Evolutionary conservation across 92 coral and sea anemone species (phyloP).

Genomic region (Heteractis magnifica): DNA sequence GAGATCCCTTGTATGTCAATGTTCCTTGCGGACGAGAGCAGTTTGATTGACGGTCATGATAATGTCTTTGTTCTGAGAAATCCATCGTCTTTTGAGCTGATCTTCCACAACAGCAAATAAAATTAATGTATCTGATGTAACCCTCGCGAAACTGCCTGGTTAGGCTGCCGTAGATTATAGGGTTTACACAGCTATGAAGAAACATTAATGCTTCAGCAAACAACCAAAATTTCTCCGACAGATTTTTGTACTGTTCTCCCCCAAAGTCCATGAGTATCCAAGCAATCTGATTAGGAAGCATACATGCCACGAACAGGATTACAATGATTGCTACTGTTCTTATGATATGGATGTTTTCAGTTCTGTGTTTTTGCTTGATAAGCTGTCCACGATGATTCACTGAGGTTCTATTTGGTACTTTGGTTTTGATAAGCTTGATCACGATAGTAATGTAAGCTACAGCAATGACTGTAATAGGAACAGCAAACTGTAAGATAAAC

Average conservation of each 20-base stretch:
- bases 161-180: constrained; percentile 78
- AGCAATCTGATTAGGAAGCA: constrained; percentile 87
- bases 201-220: constrained; percentile 76
- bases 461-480: constrained; percentile 67
- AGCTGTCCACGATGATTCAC: constrained; percentile 64
- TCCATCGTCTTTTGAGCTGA: neutral
- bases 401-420: constrained; percentile 64
- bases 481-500: constrained; percentile 79
- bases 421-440: constrained; percentile 43
- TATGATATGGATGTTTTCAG: constrained; percentile 77
- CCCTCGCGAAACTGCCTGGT: constrained; percentile 85
- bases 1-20: constrained; percentile 6
- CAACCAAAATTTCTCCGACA: constrained; percentile 72
- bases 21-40: neutral
- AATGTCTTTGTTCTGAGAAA: constrained; percentile 14
- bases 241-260: constrained; percentile 56
- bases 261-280: constrained; percentile 93
- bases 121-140: constrained; percentile 56
- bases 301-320: constrained; percentile 72
- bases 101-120: constrained; percentile 51
- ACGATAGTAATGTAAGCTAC: constrained; percentile 75
- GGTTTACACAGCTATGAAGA: constrained; percentile 83
- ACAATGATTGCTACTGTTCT: constrained; percentile 79
- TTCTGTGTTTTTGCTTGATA: constrained; percentile 49
- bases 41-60: neutral